Percentiles rank a stretch among this genome's conserved stretches.
Evolutionary conservation across 2,797 vertebrate species (phyloP).

Genomic region (Sparidentex hasta): DNA sequence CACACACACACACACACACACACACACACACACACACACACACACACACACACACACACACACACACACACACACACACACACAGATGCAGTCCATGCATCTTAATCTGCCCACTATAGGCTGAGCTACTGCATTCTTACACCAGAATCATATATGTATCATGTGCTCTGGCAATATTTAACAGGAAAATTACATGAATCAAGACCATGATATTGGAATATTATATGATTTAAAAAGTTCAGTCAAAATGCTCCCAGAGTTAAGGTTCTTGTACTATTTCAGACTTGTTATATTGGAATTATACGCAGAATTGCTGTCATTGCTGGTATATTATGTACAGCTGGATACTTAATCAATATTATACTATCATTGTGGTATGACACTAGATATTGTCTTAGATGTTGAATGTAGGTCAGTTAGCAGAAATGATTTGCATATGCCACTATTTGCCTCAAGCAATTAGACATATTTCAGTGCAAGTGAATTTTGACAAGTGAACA

Average conservation of each 20-base stretch:
- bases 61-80: slow-evolving; percentile 31
- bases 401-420: too few species aligned
- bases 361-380: too few species aligned
- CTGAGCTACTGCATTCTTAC: not conserved
- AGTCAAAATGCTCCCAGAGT: not conserved
- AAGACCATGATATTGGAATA: too few species aligned
- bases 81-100: not conserved
- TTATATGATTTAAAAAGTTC: not conserved
- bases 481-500: too few species aligned
- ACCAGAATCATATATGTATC: not conserved
- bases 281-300: too few species aligned
- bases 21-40: too few species aligned
- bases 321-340: not conserved
- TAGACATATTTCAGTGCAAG: too few species aligned
- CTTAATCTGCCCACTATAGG: slow-evolving; percentile 23
- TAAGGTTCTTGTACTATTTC: not conserved
- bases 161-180: not conserved
- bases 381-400: too few species aligned
- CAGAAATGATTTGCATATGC: too few species aligned
- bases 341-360: too few species aligned
- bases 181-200: not conserved
- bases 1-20: slow-evolving; percentile 27
- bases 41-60: not conserved
- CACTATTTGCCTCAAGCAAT: too few species aligned
- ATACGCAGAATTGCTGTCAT: not conserved